Evolutionary conservation across 2,113 vertebrate species (phyloP).

Genomic region (Pluvialis apricaria): DNA sequence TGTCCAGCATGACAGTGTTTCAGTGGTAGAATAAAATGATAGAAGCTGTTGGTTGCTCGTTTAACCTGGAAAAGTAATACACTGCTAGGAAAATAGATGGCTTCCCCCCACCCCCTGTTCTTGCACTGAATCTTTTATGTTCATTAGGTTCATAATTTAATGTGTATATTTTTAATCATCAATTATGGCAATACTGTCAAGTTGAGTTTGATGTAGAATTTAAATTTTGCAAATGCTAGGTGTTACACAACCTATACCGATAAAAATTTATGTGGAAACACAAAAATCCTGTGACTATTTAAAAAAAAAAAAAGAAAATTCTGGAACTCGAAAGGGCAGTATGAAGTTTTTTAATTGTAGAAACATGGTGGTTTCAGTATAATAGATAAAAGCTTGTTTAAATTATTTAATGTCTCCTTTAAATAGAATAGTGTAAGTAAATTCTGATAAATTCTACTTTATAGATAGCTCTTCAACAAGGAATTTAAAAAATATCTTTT

Average conservation of each 20-base stretch:
- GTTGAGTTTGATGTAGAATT: neutral
- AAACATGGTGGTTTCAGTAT: neutral
- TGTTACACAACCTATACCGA: neutral
- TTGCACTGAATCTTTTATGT: neutral
- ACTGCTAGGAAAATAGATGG: neutral
- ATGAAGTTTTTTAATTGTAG: neutral
- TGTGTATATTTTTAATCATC: neutral
- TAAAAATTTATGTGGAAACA: neutral
- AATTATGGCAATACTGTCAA: neutral
- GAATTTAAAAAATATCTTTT: neutral
- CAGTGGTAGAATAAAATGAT: neutral
- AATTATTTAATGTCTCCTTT: neutral
- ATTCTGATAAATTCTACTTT: neutral
- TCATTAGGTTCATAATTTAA: neutral
- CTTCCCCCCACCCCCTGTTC: neutral
- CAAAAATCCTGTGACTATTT: neutral
- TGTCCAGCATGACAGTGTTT: neutral
- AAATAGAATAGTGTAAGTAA: neutral
- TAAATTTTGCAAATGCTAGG: neutral
- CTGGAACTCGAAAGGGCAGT: neutral
- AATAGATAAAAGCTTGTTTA: neutral
- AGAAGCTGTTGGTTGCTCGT: neutral
- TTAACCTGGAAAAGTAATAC: neutral
- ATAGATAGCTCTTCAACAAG: neutral
- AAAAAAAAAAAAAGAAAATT: neutral